These are phyloP conservation scores for Cichladusa arquata DNA, from an alignment of 2,113 vertebrate species.

Conservation along the genomic window DNA sequence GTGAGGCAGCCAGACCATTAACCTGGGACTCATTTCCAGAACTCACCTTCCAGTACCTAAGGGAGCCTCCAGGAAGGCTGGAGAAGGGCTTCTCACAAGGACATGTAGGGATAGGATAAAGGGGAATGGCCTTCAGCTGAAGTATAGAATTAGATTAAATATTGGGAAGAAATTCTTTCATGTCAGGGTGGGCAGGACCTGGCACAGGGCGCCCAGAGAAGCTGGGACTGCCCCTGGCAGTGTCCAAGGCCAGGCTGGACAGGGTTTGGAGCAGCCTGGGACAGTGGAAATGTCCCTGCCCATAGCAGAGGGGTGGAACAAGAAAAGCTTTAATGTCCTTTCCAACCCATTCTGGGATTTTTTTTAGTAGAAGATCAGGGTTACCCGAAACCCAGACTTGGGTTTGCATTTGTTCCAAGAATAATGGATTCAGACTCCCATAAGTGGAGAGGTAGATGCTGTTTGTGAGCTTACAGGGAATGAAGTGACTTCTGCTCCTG, in stretches of 20 bases:
- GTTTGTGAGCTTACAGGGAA: background rate
- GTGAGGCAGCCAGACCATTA: background rate
- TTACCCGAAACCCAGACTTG: background rate
- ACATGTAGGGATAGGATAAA: background rate
- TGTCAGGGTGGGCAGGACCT: rapidly evolving
- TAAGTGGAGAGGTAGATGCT: rapidly evolving
- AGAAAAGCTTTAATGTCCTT: background rate
- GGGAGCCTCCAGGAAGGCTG: background rate
- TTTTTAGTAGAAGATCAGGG: background rate
- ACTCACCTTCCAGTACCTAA: background rate
- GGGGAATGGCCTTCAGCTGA: background rate
- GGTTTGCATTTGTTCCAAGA: background rate
- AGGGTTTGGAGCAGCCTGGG: background rate
- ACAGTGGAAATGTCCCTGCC: background rate
- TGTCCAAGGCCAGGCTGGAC: background rate
- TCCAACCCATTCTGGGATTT: background rate
- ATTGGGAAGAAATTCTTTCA: background rate
- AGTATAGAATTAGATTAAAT: background rate
- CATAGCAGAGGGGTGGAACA: rapidly evolving
- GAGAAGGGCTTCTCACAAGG: background rate
- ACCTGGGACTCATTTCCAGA: background rate
- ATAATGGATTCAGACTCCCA: background rate
- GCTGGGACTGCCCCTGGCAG: background rate
- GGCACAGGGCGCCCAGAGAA: background rate
- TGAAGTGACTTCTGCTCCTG: background rate